A percentile compares a stretch with the other conserved stretches of the same genome.
Evolutionary conservation across 2,113 vertebrate genomes (phyloP).

Genomic region (Amblyornis subalaris): DNA sequence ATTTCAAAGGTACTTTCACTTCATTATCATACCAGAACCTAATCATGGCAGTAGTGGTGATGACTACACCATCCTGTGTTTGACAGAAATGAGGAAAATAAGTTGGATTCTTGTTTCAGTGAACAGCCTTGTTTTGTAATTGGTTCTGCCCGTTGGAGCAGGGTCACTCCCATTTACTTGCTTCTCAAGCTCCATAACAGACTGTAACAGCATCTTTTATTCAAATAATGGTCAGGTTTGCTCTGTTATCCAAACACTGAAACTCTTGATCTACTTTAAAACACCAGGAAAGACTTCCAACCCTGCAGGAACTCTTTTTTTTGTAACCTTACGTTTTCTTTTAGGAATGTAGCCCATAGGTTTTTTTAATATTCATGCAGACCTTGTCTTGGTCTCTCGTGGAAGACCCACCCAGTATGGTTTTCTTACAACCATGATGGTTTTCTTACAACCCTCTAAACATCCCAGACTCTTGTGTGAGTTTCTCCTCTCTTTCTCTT

Average conservation of each 20-base stretch:
- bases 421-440: background rate
- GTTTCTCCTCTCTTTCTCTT: background rate
- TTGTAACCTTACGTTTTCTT: background rate
- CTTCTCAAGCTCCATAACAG: background rate
- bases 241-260: background rate
- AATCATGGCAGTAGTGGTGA: background rate
- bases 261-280: background rate
- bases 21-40: background rate
- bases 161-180: background rate
- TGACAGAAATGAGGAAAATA: background rate
- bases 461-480: background rate
- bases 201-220: background rate
- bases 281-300: background rate
- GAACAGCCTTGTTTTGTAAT: background rate
- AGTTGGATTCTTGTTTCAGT: background rate
- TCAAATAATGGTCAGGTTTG: background rate
- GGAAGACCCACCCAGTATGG: background rate
- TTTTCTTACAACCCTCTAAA: background rate
- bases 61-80: background rate
- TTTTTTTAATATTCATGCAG: background rate
- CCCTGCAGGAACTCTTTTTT: background rate
- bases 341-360: background rate
- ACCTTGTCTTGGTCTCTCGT: background rate
- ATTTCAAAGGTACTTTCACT: slow-evolving; percentile 1
- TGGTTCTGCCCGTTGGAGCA: background rate